A percentile compares a stretch with the other conserved stretches of the same genome.
Evolutionary conservation across 37 sponge, comb jelly and placozoan species (phyloP).

Genomic region (Hexactinellida sp.): DNA sequence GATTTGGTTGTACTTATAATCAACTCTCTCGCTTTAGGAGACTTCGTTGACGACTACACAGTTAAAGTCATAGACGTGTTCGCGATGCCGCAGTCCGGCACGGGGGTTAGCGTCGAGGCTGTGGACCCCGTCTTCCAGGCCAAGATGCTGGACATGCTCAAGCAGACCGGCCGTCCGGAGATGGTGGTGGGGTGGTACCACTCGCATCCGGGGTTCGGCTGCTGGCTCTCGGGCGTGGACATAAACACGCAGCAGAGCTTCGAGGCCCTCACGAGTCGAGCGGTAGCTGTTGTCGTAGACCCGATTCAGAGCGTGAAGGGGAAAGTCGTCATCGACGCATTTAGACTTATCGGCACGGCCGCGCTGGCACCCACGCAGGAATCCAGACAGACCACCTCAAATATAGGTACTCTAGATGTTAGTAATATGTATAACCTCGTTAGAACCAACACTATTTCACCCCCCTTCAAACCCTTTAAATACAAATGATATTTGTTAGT

Average conservation of each 20-base stretch:
- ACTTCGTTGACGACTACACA: constrained; percentile 99
- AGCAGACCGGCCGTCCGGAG: constrained; percentile 93
- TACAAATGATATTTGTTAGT: no score
- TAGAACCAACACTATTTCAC: no score
- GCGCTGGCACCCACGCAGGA: constrained; percentile 86
- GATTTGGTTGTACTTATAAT: no score
- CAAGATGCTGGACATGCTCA: constrained; percentile 98
- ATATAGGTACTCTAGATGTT: no score
- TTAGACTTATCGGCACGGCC: constrained; percentile 79
- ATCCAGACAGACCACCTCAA: constrained; percentile 93
- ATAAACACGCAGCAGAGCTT: constrained; percentile 98
- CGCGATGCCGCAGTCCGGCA: constrained; percentile 99
- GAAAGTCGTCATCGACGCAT: constrained; percentile 97
- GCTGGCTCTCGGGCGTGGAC: constrained; percentile 98
- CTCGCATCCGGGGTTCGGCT: constrained; percentile 97
- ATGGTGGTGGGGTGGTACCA: constrained; percentile 99
- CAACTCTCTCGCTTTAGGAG: constrained; percentile 19
- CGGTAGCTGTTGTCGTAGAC: constrained; percentile 97
- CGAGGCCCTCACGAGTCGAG: constrained; percentile 81
- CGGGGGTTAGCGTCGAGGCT: constrained; percentile 97
- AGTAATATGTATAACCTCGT: no score
- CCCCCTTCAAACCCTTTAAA: no score
- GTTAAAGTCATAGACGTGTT: constrained; percentile 97
- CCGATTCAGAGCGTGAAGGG: constrained; percentile 99
- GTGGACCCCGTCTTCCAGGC: constrained; percentile 99